Evolutionary conservation across 2,888 invertebrate genomes (phyloP).

Genomic region (Sesia bembeciformis): DNA sequence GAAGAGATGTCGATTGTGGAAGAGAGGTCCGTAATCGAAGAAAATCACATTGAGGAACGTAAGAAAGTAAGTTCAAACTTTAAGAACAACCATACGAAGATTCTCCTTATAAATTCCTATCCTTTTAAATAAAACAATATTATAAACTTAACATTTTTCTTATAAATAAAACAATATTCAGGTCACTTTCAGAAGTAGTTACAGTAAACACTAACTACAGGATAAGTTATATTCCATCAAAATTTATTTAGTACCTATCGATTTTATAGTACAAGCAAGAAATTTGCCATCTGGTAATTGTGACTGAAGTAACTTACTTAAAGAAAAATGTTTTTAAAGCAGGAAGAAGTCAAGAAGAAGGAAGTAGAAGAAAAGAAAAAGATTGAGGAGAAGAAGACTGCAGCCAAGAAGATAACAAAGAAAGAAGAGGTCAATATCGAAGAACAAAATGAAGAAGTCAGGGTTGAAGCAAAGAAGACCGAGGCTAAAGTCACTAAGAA

Average conservation of each 20-base stretch:
- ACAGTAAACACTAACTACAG: too few species aligned
- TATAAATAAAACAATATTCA: neutral
- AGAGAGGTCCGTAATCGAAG: slow-evolving; percentile 62
- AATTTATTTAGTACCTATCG: too few species aligned
- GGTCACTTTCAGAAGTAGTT: too few species aligned
- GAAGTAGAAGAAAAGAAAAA: slow-evolving; percentile 19
- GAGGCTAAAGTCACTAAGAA: slow-evolving; percentile 19
- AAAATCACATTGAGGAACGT: slow-evolving; percentile 67
- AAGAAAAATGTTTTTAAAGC: neutral
- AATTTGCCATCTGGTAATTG: too few species aligned
- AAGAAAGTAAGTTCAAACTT: slow-evolving; percentile 37
- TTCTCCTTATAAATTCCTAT: neutral
- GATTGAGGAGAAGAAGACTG: slow-evolving; percentile 43
- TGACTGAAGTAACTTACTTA: too few species aligned
- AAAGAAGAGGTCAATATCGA: slow-evolving; percentile 46
- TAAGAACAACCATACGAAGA: slow-evolving; percentile 8
- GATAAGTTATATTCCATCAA: too few species aligned
- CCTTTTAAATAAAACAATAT: neutral
- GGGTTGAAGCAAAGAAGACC: slow-evolving; percentile 40
- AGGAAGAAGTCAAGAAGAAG: slow-evolving; percentile 60
- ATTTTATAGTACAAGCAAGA: too few species aligned
- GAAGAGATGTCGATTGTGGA: slow-evolving; percentile 67
- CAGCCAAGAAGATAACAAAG: slow-evolving; percentile 42
- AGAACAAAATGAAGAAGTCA: slow-evolving; percentile 44
- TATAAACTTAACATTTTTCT: too few species aligned